Percentiles rank a stretch among this genome's conserved stretches.
Evolutionary conservation across 2,113 vertebrate genomes (phyloP).

Genomic region (Otolemur garnettii): DNA sequence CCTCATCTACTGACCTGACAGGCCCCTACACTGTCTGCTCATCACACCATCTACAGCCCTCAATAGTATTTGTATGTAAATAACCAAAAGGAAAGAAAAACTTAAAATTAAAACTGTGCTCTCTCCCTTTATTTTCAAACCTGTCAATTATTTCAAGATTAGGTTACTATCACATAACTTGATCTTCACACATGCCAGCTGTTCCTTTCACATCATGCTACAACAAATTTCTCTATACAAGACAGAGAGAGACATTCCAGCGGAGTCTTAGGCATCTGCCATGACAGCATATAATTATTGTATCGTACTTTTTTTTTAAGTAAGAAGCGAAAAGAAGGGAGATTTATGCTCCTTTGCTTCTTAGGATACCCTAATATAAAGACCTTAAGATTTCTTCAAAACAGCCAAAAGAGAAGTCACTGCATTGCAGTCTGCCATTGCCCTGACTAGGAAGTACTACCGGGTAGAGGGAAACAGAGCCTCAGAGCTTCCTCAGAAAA

Average conservation of each 20-base stretch:
- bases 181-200: background rate
- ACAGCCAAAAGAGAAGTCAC: background rate
- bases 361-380: background rate
- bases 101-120: background rate
- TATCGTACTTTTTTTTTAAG: conserved; percentile 14
- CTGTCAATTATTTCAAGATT: conserved; percentile 24
- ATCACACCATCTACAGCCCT: background rate
- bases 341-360: background rate
- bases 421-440: background rate
- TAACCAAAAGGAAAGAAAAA: conserved; percentile 45
- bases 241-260: background rate
- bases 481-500: background rate
- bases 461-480: background rate
- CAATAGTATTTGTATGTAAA: conserved; percentile 1
- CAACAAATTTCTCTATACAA: background rate
- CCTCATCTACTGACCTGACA: background rate
- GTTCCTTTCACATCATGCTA: background rate
- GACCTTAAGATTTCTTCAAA: background rate
- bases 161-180: background rate
- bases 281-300: background rate
- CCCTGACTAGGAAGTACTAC: background rate
- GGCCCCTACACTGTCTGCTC: background rate
- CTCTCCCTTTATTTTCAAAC: conserved; percentile 25
- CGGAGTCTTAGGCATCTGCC: background rate
- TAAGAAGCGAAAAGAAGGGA: conserved; percentile 25